A percentile compares a stretch with the other conserved stretches of the same genome.
These are phyloP conservation scores for Thaumatotibia leucotreta DNA, from an alignment of 1,140 invertebrate species.

Conservation along the genomic window DNA sequence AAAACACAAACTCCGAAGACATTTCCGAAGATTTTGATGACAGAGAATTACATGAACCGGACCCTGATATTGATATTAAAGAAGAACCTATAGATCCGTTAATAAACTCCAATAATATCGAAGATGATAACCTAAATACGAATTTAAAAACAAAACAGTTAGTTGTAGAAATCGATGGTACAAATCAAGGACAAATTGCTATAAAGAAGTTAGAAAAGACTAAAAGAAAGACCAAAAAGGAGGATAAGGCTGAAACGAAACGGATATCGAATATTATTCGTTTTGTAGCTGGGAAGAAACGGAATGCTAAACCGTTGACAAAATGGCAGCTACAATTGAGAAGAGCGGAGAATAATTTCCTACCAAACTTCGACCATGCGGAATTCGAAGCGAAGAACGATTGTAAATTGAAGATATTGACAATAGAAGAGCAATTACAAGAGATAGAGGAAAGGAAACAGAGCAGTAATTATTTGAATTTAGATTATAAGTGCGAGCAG, in stretches of 20 bases:
- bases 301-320: not conserved
- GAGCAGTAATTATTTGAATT: not conserved
- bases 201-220: not conserved
- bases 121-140: not conserved
- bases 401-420: conserved; percentile 1
- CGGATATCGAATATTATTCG: not conserved
- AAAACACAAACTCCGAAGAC: not conserved
- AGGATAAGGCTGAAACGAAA: not conserved
- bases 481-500: not conserved
- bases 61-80: not conserved
- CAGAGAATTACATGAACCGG: not conserved
- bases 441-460: not conserved
- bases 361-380: not conserved
- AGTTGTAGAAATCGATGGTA: not conserved
- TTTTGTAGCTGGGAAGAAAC: not conserved
- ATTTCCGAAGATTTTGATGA: not conserved
- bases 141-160: not conserved
- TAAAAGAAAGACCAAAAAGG: not conserved
- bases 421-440: not conserved
- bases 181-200: not conserved
- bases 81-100: not conserved
- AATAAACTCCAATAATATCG: not conserved
- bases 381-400: not conserved
- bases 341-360: not conserved
- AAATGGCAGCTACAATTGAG: not conserved